Evolutionary conservation across 2,113 vertebrate genomes (phyloP).

Genomic region (Origma solitaria): DNA sequence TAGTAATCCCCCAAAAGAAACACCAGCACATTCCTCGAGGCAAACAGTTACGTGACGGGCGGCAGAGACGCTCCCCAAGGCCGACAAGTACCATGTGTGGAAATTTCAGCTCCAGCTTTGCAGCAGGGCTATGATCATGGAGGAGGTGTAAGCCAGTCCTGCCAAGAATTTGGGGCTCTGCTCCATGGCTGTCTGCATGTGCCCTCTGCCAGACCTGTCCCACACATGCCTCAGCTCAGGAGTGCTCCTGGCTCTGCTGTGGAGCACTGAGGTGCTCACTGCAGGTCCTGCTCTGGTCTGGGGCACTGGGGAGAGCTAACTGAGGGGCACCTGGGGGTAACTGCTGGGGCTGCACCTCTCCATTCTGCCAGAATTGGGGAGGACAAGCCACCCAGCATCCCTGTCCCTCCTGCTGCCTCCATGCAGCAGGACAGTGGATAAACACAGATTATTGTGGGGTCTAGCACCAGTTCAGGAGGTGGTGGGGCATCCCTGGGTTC

Average conservation of each 20-base stretch:
- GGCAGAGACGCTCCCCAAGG: conserved; percentile 68
- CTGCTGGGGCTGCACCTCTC: fast-evolving
- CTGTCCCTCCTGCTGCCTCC: not conserved
- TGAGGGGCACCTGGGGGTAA: not conserved
- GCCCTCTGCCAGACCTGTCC: not conserved
- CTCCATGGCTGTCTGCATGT: not conserved
- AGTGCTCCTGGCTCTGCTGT: fast-evolving
- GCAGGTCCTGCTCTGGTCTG: not conserved
- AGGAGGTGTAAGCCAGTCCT: not conserved
- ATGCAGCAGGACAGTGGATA: not conserved
- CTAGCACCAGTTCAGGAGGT: too few species aligned
- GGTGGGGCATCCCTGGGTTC: not conserved
- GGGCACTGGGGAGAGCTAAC: not conserved
- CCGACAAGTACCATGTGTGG: conserved; percentile 73
- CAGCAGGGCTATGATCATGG: not conserved
- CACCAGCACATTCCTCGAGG: conserved; percentile 75
- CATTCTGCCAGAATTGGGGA: not conserved
- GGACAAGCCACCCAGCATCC: not conserved
- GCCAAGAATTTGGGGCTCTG: not conserved
- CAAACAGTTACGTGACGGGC: conserved; percentile 73
- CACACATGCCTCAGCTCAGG: fast-evolving
- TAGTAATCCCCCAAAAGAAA: conserved; percentile 51
- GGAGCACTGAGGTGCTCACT: not conserved
- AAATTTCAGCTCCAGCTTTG: conserved; percentile 12
- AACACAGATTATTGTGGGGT: not conserved